Conservation (phyloP, 2,888 invertebrate species). For the Carabus problematicus region DNA sequence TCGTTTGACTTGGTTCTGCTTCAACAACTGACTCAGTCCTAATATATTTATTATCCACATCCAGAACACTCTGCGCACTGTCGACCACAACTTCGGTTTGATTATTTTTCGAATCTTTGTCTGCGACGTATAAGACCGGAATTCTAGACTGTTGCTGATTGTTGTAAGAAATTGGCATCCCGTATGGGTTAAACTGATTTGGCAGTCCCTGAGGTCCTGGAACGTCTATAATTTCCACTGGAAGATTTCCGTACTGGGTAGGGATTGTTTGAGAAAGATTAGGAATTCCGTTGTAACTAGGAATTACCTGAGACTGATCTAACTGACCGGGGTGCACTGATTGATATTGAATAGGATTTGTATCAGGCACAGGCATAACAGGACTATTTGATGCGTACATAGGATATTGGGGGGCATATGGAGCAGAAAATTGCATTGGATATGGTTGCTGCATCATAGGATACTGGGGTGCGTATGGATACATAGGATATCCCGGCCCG, state of each 20-base stretch:
- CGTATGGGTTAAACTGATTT: too few species aligned
- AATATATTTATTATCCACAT: too few species aligned
- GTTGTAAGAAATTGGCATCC: too few species aligned
- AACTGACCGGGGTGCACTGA: neutral
- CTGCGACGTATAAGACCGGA: too few species aligned
- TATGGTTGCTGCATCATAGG: neutral
- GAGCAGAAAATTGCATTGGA: conserved; percentile 1
- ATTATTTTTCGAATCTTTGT: too few species aligned
- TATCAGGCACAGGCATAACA: neutral
- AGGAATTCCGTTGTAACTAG: neutral
- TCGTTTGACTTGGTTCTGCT: conserved; percentile 19
- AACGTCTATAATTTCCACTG: conserved; percentile 30
- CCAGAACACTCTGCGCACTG: too few species aligned
- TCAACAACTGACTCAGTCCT: neutral
- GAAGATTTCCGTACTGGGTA: conserved; percentile 27
- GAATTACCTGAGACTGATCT: neutral
- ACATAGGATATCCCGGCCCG: neutral
- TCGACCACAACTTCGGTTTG: too few species aligned
- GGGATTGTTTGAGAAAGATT: neutral
- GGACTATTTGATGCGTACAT: neutral
- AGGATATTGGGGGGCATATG: neutral
- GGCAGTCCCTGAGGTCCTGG: too few species aligned
- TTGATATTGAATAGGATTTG: neutral
- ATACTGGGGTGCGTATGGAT: neutral
- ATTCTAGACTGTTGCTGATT: too few species aligned